Evolutionary conservation across 2,797 vertebrate species (phyloP).

Genomic region (Semotilus atromaculatus): DNA sequence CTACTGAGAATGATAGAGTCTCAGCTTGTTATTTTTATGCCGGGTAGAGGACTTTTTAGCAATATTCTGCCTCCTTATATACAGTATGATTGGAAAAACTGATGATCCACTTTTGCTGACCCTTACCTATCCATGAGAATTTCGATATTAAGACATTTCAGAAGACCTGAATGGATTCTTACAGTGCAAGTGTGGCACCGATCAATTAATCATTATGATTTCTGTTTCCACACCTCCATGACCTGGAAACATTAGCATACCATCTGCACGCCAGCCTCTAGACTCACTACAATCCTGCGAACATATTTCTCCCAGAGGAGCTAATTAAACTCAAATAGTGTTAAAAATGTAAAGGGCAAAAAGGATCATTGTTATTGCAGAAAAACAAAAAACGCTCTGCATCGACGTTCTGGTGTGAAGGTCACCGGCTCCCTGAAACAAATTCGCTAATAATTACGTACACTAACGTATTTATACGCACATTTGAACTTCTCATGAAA

Average conservation of each 20-base stretch:
- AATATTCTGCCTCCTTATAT: neutral
- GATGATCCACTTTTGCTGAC: neutral
- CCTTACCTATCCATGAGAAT: neutral
- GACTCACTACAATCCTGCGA: neutral
- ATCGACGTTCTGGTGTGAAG: neutral
- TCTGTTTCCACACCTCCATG: neutral
- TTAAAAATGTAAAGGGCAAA: constrained; percentile 13
- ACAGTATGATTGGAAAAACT: neutral
- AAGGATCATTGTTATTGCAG: constrained; percentile 8
- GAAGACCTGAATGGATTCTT: neutral
- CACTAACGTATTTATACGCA: too few species aligned
- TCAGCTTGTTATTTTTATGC: neutral
- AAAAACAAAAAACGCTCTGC: neutral
- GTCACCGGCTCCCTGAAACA: neutral
- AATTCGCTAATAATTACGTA: too few species aligned
- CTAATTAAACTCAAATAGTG: neutral
- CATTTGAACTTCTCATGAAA: too few species aligned
- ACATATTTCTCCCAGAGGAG: neutral
- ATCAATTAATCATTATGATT: constrained; percentile 3
- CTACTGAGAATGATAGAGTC: constrained; percentile 20
- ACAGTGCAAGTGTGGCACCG: neutral
- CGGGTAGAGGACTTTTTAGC: neutral
- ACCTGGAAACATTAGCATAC: constrained; percentile 1
- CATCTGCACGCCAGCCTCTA: constrained; percentile 7
- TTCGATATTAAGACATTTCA: neutral